Evolutionary conservation across 2,113 vertebrate genomes (phyloP), one percentile per base, ranked within the genome.

Genomic region (Syngnathus floridae): DNA sequence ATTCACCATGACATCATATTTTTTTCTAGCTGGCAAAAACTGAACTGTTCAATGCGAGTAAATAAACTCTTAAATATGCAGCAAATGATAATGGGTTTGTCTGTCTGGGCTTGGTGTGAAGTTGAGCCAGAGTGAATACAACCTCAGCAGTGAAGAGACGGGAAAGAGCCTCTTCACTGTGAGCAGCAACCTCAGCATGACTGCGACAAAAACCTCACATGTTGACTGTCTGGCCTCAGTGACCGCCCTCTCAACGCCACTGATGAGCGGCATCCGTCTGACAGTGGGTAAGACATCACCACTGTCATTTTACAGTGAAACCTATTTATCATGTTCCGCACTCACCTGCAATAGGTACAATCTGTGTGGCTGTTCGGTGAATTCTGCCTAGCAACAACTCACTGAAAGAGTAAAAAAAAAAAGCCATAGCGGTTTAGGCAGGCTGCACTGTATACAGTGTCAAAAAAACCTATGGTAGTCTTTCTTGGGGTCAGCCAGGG

Each of bases 201-300:
- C 37, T 14, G 92, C 92, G 0, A 62, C 7, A 51, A 82, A 67
- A 69, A 91, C 85, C 3, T 88, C 88, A 58, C 60, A 52, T 1
- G 76, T 97, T 79, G 89, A 90, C 13, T 95, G 94, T 57, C 84
- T 91, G 89, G 94, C 87, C 49, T 78, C 75, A 7, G 86, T 94
- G 79, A 84, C 88, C 68, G 88, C 84, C 22, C 84, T 93, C 45
- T 38, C 62, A 13, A 72, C n/a, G 6, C 90, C 85, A 10, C 83
- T 89, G 77, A 87, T 72, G 19, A 86, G 85, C 61, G 72, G 82
- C 0, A 61, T 92, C 56, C 84, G 55, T 41, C 80, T 95, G 35
- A 89, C 87, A 59, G 90, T 93, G 76, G 83, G 85, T 60, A n/a
- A 84, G 87, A 72, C 45, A 22, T 5, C 12, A 13, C 64, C 31